Evolutionary conservation across 2,797 vertebrate species (phyloP), one percentile per base, ranked within the genome.

Genomic region (Tragopan temminckii): DNA sequence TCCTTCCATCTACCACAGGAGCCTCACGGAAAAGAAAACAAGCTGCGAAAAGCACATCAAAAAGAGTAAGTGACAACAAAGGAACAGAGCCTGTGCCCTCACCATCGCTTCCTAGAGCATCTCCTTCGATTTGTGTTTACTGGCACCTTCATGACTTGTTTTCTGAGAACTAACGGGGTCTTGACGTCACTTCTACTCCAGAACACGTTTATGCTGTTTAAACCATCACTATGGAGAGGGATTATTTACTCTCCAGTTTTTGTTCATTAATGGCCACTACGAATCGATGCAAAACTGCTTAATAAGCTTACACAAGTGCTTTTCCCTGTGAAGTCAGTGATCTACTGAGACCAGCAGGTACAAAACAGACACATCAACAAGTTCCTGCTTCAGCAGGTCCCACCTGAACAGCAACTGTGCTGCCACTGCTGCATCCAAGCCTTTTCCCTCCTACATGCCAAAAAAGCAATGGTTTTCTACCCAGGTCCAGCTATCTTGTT

Each of bases 291-390:
- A 36, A 66, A 66, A 31, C 17, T 31, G 11, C 52, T 66, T 84
- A 24, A 46, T 7, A 52, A 36, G 17, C 14, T 33, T 40, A 11
- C 38, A 40, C 8, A 69, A 46, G 38, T 4, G 12, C 4, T 82
- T 45, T 33, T 53, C 31, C 31, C 46, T 20, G 13, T 25, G 74
- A 64, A 80, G 17, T 9, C 66, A 36, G 62, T 9, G 31, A 85
- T 35, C 15, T 4, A 3, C 18, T 3, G 1, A 58, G 46, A 40
- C 11, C 52, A 74, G 48, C 63, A 82, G 64, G 52, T 18, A 74
- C 79, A 38, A 59, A 63, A 36, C 61, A 85, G 68, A 53, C 0
- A 1, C 3, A 2, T 43, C 14, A 23, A 24, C 1, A 3, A 3
- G 50, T 24, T 59, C 59, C 67, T 46, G 36, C 64, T 67, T 36